Percentiles rank a stretch among this genome's conserved stretches.
Conservation (phyloP, 2,888 invertebrate genomes). For the Lithosia quadra region DNA sequence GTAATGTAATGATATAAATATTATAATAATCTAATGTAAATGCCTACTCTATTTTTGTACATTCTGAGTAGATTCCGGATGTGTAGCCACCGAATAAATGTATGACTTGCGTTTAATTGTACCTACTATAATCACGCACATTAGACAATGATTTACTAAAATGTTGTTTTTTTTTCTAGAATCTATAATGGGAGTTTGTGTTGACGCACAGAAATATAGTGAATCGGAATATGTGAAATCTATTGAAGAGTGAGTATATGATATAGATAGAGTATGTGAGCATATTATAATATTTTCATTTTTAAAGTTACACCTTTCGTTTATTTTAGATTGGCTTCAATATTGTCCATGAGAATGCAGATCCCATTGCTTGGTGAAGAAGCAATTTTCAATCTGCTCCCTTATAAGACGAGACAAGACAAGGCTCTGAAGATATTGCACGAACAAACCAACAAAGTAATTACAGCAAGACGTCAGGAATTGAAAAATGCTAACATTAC, state of each 20-base stretch:
- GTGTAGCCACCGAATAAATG: background rate
- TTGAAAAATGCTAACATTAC: constrained; percentile 63
- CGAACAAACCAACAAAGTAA: constrained; percentile 76
- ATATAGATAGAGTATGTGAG: too few species aligned
- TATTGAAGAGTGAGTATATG: constrained; percentile 89
- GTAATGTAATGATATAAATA: background rate
- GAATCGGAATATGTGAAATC: constrained; percentile 91
- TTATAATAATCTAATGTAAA: background rate
- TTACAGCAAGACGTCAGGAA: constrained; percentile 71
- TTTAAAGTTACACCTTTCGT: too few species aligned
- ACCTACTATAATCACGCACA: background rate
- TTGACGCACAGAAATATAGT: constrained; percentile 90
- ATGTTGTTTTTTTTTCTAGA: constrained; percentile 83
- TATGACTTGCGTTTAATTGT: background rate
- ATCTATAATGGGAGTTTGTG: constrained; percentile 93
- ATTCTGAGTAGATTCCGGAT: background rate
- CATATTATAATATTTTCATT: too few species aligned
- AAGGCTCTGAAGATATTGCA: constrained; percentile 79
- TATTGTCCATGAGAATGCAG: constrained; percentile 2
- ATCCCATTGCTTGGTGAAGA: constrained; percentile 44
- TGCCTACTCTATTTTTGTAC: background rate
- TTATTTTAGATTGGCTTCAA: background rate
- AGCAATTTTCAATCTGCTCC: constrained; percentile 80
- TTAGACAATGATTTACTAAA: background rate
- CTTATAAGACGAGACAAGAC: constrained; percentile 86